Conservation (phyloP, 2,113 vertebrate species). For the Chloropsis hardwickii region DNA sequence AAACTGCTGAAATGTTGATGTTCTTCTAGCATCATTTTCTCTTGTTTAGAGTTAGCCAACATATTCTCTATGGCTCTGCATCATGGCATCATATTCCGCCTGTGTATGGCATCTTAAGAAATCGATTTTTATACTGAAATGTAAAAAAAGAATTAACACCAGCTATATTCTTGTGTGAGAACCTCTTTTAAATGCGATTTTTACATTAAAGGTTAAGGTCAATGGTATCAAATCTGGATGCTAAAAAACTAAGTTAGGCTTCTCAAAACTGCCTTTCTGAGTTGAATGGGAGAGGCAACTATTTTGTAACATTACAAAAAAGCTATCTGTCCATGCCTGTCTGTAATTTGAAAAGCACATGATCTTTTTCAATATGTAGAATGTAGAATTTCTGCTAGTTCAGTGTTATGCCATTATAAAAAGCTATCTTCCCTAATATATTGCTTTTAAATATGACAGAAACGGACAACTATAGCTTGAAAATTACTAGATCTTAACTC, state of each 20-base stretch:
- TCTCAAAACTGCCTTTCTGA: background rate
- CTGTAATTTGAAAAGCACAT: background rate
- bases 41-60: background rate
- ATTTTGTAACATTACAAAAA: background rate
- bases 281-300: background rate
- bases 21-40: background rate
- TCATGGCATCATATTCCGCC: fast-evolving
- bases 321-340: background rate
- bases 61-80: background rate
- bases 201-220: background rate
- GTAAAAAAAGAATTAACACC: background rate
- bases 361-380: background rate
- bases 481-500: background rate
- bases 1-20: background rate
- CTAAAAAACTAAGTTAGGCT: background rate
- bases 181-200: background rate
- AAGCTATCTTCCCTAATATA: background rate
- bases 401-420: background rate
- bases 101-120: background rate
- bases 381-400: background rate
- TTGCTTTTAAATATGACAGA: background rate
- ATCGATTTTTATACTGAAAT: background rate
- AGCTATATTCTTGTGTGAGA: background rate
- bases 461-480: background rate
- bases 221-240: background rate